Base-by-base conservation (phyloP, 1,140 invertebrate genomes). In the Drosophila ironensis region DNA sequence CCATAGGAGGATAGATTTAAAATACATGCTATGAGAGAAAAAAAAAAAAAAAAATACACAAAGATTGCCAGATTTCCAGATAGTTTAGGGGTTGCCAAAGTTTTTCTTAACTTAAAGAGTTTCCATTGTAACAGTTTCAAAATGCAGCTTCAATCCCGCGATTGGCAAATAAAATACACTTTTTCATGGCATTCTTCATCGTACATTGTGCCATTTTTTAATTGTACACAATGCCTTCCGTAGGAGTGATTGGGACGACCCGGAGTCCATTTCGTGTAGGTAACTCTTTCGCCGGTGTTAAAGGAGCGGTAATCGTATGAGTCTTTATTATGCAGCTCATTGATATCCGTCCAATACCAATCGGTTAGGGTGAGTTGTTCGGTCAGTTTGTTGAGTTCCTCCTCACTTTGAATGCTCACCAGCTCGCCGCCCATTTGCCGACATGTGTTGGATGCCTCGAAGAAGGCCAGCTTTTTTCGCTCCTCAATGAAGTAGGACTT, bases 401-500 rank as follows among this genome's bases (percentile, higher is more conserved):
- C n/a, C n/a, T n/a, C n/a, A 3, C 9, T 38, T 5, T 7, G 30
- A 19, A 48, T 37, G 19, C 35, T 33, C 1, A 33, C 46, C 2
- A 48, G 19, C 4, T 48, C 12, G 8, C 28, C 12, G 1, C 46
- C 30, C 46, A 48, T 48, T 19, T 48, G 30, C 11, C 46, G 46
- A 12, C 46, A 48, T 11, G 22, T 12, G 0, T 14, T 16, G 11
- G 35, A 1, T 8, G 46, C 30, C 0, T 2, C 14, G 4, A 6
- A 16, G 12, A 22, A 50, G 2, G 7, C 9, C 3, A 50, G 1
- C 9, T 7, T 16, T 4, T 20, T 6, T 12, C 30, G 46, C 14
- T 50, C 46, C 19, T 50, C 46, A 22, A 50, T 38, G 12, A 20
- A 50, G 7, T 22, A 50, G 17, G 3, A 22, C 12, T 17, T 50